Conservation (phyloP, 2,113 vertebrate genomes). For the Chinchilla lanigera region DNA sequence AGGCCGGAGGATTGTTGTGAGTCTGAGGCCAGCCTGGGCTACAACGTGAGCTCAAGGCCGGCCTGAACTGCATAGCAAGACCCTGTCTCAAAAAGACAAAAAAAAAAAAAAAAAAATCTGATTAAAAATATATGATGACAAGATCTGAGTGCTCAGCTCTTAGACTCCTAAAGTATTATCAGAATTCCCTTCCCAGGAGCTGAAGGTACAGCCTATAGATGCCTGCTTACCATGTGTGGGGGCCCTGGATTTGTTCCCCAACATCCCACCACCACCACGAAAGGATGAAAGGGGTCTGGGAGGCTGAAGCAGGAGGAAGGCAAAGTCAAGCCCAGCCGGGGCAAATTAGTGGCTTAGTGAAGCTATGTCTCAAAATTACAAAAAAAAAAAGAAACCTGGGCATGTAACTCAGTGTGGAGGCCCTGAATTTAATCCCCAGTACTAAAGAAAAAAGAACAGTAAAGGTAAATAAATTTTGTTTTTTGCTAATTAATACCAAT, state of each 20-base stretch:
- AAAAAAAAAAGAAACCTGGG: not conserved
- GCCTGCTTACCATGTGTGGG: not conserved
- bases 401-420: no score
- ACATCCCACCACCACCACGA: not conserved
- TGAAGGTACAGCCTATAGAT: not conserved
- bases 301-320: not conserved
- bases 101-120: no score
- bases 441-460: not conserved
- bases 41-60: no score
- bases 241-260: not conserved
- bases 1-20: no score
- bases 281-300: not conserved
- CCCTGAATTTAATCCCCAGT: not conserved
- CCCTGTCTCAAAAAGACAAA: no score
- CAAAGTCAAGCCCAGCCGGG: not conserved
- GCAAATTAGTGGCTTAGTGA: not conserved
- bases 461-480: constrained; percentile 27
- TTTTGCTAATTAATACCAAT: constrained; percentile 5
- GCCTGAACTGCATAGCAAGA: no score
- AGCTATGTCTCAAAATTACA: not conserved
- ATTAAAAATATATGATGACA: not conserved
- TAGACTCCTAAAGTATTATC: not conserved
- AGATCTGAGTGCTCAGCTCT: not conserved
- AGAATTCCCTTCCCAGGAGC: not conserved
- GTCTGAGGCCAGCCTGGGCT: no score